phyloP scores from a whole-genome alignment of 2,888 invertebrate genomes.

The Hyalella azteca region DNA sequence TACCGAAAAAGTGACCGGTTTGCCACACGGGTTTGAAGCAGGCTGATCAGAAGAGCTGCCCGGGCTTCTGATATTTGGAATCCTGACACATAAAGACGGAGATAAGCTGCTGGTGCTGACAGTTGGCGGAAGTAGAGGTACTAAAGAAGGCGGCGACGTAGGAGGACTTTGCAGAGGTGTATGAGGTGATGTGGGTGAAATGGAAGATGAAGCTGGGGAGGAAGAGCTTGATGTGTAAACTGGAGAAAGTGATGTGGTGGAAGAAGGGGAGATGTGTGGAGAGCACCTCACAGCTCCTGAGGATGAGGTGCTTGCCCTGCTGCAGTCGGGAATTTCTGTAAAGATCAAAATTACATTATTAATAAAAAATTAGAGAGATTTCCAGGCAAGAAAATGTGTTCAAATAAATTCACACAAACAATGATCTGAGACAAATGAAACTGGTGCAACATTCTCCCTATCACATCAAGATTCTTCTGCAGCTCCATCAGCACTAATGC shows the following conservation, averaged over 20 bases:
- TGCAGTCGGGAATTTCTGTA: constrained; percentile 7
- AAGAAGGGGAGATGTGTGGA: constrained; percentile 2
- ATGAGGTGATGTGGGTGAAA: constrained; percentile 22
- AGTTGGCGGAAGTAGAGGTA: background rate
- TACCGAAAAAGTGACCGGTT: background rate
- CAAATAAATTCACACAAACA: too few relatives aligned
- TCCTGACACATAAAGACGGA: background rate
- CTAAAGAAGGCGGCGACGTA: background rate
- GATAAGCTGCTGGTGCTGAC: constrained; percentile 6
- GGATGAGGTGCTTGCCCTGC: background rate
- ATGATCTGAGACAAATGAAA: too few relatives aligned
- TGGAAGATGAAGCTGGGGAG: constrained; percentile 11
- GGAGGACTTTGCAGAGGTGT: constrained; percentile 17
- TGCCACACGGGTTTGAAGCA: background rate
- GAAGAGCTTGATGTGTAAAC: background rate
- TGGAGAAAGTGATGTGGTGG: constrained; percentile 12
- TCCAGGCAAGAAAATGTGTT: too few relatives aligned
- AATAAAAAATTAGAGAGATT: background rate
- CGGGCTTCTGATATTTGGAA: background rate
- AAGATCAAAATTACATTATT: background rate
- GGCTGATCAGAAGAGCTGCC: background rate
- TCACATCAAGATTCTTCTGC: too few relatives aligned
- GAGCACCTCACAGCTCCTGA: background rate
- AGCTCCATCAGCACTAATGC: too few relatives aligned
- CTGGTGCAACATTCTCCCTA: too few relatives aligned